These are phyloP conservation scores for Coptodon rendalli DNA, from an alignment of 2,113 vertebrate genomes.

Conservation along the genomic window DNA sequence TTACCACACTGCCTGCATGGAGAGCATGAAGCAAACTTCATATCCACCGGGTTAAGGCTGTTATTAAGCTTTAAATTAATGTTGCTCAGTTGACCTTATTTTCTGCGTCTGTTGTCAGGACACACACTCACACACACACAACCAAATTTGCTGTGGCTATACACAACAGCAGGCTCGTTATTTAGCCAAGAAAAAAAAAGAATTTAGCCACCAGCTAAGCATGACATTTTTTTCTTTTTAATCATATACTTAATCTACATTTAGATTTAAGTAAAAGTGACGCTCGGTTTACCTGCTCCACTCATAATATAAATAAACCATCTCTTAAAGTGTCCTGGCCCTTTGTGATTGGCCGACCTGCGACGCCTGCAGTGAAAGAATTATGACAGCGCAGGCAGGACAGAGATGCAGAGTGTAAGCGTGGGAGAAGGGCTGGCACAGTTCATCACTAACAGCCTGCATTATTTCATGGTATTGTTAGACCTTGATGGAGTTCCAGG, in stretches of 20 bases:
- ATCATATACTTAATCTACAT: background rate
- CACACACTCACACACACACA: background rate
- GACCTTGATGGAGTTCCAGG: background rate
- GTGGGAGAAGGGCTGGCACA: background rate
- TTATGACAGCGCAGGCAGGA: background rate
- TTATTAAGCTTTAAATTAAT: constrained; percentile 1
- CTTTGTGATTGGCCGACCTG: background rate
- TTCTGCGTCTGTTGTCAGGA: background rate
- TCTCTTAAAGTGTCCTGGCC: background rate
- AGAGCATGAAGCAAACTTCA: background rate
- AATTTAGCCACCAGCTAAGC: background rate
- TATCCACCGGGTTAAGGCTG: background rate
- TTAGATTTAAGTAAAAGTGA: background rate
- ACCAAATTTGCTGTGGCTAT: background rate
- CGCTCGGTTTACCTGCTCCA: background rate
- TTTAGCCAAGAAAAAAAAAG: background rate
- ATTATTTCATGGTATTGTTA: background rate
- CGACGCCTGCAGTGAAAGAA: background rate
- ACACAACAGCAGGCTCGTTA: background rate
- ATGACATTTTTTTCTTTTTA: background rate
- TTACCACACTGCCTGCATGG: background rate
- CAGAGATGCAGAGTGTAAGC: background rate
- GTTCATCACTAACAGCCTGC: background rate
- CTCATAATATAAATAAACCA: constrained; percentile 12
- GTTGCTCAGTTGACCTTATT: background rate